Base-by-base conservation (phyloP, 53 echinoderm and acorn worm species). In the Apostichopus leukothele region DNA sequence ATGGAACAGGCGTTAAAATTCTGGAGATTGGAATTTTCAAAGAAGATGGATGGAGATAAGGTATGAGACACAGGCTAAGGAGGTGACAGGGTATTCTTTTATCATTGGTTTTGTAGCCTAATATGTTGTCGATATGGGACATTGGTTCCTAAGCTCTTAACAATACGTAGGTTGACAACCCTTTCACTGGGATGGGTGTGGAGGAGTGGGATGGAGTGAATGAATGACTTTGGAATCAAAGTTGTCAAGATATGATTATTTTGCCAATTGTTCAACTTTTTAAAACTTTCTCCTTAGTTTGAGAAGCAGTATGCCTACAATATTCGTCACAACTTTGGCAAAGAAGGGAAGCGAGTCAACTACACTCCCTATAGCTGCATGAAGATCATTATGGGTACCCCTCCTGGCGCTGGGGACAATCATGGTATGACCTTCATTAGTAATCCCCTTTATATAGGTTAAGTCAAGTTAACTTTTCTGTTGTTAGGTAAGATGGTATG, bases 351-450 rank as follows among this genome's bases (percentile, higher is more conserved):
- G 76, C 90, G 99, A 11, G 92, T 92, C 5, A 94, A 99, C 86
- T 99, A 99, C 90, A 99, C 99, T 0, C 99, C 99, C 1, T 99
- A 94, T 90, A 99, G 99, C 89, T 99, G 99, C 79, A 99, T 99
- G 99, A 99, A 96, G 91, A 90, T 99, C 73, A 99, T 99, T 66
- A 99, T 95, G 96, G 93, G 90, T 51, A 94, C 90, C 25, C 89
- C 94, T 16, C 99, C 99, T 23, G 94, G 91, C 5, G 88, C 93
- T 57, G 99, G 99, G 20, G 99, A 99, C 76, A 79, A 96, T 55
- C 99, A 99, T 87, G 99, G 99, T 99, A 94, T 92, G 90, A 87
- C 57, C 57, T 57, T 57, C 10, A 57, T 57, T 57, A 57, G 10
- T 57, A 57, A 9, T 57, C 57, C 57, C 7, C 57, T 57, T 74